phyloP scores from a whole-genome alignment of 2,113 vertebrate genomes.

The Pardalotus punctatus region DNA sequence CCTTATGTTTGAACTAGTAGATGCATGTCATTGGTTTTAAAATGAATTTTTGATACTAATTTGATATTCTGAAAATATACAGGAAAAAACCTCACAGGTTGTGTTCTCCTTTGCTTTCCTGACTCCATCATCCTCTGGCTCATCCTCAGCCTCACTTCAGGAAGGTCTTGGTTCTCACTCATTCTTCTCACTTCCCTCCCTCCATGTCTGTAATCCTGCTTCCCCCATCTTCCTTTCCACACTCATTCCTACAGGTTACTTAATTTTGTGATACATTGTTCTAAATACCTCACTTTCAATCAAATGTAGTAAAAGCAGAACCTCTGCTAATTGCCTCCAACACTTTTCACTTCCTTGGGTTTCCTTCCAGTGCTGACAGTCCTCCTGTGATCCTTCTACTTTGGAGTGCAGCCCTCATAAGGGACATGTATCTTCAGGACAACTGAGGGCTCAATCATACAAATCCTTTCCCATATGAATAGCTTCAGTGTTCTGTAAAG shows the following conservation, averaged over 20 bases:
- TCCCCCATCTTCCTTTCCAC: background rate
- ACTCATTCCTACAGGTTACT: background rate
- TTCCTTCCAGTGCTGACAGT: background rate
- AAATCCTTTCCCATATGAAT: conserved; percentile 1
- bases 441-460: background rate
- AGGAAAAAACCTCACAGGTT: background rate
- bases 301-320: background rate
- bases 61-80: background rate
- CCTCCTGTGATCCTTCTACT: background rate
- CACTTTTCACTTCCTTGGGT: background rate
- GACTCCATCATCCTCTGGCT: background rate
- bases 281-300: background rate
- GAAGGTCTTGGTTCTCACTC: background rate
- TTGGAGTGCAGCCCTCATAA: background rate
- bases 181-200: background rate
- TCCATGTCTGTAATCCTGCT: background rate
- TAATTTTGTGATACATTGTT: background rate
- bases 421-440: background rate
- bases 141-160: background rate
- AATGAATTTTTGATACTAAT: background rate
- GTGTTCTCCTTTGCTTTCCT: background rate
- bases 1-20: background rate
- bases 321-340: background rate
- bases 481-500: conserved; percentile 7
- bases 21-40: background rate